phyloP scores from a whole-genome alignment of 2,888 invertebrate genomes.

The Eupithecia tripunctaria region DNA sequence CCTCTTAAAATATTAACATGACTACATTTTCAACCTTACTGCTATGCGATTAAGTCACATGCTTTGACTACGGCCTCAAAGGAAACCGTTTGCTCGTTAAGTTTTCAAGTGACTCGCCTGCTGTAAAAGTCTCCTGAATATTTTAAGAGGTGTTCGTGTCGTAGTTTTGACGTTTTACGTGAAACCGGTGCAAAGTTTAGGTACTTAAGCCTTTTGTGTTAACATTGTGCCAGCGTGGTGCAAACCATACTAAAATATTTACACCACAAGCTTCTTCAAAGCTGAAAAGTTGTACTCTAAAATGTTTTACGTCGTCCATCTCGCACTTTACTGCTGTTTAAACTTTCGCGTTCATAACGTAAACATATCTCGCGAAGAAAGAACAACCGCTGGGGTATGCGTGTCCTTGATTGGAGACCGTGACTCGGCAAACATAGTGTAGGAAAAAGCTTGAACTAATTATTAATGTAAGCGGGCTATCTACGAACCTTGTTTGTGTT shows the following conservation, averaged over 20 bases:
- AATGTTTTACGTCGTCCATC: too few species aligned
- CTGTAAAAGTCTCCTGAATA: slow-evolving; percentile 23
- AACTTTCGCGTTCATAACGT: too few species aligned
- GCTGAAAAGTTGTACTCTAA: too few species aligned
- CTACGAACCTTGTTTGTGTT: too few species aligned
- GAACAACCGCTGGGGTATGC: too few species aligned
- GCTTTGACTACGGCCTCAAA: slow-evolving; percentile 26
- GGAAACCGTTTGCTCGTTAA: slow-evolving; percentile 35
- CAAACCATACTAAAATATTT: not conserved
- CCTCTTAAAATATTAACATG: not conserved
- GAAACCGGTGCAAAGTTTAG: not conserved
- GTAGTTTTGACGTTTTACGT: slow-evolving; percentile 1
- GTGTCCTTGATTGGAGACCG: too few species aligned
- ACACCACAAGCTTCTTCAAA: not conserved
- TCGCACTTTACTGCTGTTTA: too few species aligned
- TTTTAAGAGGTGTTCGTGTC: slow-evolving; percentile 7
- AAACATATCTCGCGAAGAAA: too few species aligned
- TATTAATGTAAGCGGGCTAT: too few species aligned
- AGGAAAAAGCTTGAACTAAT: too few species aligned
- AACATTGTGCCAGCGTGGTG: not conserved
- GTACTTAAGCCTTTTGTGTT: not conserved
- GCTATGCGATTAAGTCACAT: not conserved
- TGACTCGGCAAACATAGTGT: too few species aligned
- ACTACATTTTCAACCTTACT: slow-evolving; percentile 21
- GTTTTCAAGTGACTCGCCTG: slow-evolving; percentile 38